A percentile compares a stretch with the other conserved stretches of the same genome.
Evolutionary conservation across 2,797 vertebrate species (phyloP).

Genomic region (Manis pentadactyla): DNA sequence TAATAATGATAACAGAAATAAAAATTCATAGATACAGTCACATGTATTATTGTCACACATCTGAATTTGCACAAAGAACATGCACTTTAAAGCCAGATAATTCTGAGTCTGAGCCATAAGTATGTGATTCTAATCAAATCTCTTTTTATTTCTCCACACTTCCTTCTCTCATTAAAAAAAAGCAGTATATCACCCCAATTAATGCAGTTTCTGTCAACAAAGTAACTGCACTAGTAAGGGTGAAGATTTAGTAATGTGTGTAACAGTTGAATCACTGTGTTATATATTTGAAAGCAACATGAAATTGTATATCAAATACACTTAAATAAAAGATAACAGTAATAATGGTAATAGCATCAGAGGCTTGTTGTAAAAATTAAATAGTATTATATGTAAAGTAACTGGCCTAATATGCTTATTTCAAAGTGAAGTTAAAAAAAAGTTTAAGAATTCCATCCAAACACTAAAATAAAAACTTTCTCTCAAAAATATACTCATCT

Average conservation of each 20-base stretch:
- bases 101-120: neutral
- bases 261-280: too few species aligned
- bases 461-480: neutral
- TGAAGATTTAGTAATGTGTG: too few species aligned
- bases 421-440: neutral
- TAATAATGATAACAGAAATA: neutral
- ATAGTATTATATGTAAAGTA: neutral
- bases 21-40: neutral
- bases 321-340: too few species aligned
- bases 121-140: neutral
- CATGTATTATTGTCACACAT: neutral
- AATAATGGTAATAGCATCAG: neutral
- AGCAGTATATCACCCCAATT: too few species aligned
- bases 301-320: too few species aligned
- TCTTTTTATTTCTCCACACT: neutral
- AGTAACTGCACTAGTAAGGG: too few species aligned
- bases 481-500: neutral
- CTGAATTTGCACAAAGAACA: neutral
- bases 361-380: neutral
- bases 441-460: neutral
- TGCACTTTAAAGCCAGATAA: neutral
- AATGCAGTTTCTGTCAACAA: too few species aligned
- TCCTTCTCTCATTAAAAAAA: neutral
- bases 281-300: too few species aligned
- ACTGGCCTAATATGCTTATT: neutral